Base-by-base conservation (phyloP, 2,113 vertebrate genomes). In the Atrichornis clamosus region DNA sequence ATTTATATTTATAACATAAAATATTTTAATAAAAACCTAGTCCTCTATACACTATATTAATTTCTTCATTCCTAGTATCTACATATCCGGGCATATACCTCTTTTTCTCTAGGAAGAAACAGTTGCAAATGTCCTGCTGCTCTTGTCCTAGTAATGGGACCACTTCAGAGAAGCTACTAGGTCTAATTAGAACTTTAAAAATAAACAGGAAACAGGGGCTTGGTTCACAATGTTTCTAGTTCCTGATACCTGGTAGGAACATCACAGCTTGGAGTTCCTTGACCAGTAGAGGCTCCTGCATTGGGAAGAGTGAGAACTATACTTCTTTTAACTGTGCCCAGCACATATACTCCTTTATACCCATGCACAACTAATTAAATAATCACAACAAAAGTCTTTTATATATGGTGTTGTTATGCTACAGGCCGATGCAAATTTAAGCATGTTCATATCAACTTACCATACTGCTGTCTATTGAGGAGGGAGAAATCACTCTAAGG, bases 51-150 rank as follows among this genome's bases (percentile, higher is more conserved):
- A 46, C 6, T 44, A 0, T 52, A 52, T 22, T 67, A 3, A 50
- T 79, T 52, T 35, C 8, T 69, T 50, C 5, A 41, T 83, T 70
- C n/a, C 72, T 79, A 39, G 1, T 23, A 26, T 80, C 9, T 64
- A 4, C 3, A 2, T 67, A 28, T 53, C 22, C 0, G 0, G 7
- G 3, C 5, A 17, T 53, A 17, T 18, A 55, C 23, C 6, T 69
- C 18, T 68, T 52, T 53, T 7, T 53, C 10, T 62, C 2, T 32
- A 20, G 35, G 27, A 67, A 46, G 15, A 10, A 14, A 35, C 8
- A 55, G 16, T 27, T 75, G 32, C 2, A 6, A 79, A 47, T 3
- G 42, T 50, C 18, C 5, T 59, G 2, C 7, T 76, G 4, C 15
- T 44, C 9, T 44, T 78, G 21, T 67, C 3, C 15, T 59, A 19